Conservation (phyloP, 2,888 invertebrate genomes). For the Eupithecia dodoneata region DNA sequence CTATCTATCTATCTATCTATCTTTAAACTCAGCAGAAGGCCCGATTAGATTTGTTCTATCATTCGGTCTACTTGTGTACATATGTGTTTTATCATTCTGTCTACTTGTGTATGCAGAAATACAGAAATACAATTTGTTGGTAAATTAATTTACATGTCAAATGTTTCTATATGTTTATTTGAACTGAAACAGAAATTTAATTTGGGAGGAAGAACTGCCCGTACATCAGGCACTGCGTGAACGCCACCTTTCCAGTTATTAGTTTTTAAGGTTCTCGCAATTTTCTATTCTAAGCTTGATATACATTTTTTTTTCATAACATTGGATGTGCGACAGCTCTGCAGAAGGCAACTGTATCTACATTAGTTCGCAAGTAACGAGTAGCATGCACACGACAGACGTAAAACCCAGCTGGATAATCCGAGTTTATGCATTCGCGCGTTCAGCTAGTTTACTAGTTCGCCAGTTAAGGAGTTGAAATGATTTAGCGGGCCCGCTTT, state of each 20-base stretch:
- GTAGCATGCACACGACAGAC: conserved; percentile 36
- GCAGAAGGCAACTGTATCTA: conserved; percentile 19
- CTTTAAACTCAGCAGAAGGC: not conserved
- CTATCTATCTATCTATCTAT: no score
- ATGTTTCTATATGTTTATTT: no score
- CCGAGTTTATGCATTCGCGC: conserved; percentile 40
- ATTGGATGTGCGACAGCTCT: not conserved
- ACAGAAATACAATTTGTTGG: no score
- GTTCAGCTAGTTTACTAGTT: conserved; percentile 37
- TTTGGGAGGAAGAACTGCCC: no score
- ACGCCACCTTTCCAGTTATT: no score
- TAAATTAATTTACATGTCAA: no score
- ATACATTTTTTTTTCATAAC: no score
- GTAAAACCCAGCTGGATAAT: conserved; percentile 38
- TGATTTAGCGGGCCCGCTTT: conserved; percentile 40
- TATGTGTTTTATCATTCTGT: not conserved
- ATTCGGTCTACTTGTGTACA: not conserved
- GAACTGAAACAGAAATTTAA: not conserved
- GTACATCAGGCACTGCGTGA: no score
- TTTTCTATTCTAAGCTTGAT: no score
- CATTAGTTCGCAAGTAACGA: conserved; percentile 42
- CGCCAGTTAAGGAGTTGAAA: conserved; percentile 40
- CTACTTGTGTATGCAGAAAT: no score
- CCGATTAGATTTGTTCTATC: not conserved
- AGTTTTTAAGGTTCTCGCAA: no score